Conservation (phyloP, 53 echinoderm and acorn worm genomes). For the Patiria pectinifera region DNA sequence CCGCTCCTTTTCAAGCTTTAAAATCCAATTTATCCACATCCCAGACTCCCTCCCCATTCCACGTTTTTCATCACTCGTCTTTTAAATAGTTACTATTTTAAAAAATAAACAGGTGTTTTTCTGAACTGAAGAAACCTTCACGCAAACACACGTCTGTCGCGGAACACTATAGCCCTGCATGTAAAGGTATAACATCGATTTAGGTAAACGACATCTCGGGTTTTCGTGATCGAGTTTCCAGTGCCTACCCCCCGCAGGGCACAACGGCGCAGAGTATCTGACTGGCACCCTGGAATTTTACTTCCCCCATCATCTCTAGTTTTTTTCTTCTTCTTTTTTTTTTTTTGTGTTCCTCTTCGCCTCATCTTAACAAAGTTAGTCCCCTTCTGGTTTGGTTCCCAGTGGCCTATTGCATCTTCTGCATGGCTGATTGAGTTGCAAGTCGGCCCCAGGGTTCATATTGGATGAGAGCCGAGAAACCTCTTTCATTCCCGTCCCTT, state of each 20-base stretch:
- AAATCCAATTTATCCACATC: background rate
- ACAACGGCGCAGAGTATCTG: slow-evolving; percentile 7
- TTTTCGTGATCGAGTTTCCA: slow-evolving; percentile 43
- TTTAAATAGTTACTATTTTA: background rate
- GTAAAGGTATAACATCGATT: slow-evolving; percentile 55
- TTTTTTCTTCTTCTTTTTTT: background rate
- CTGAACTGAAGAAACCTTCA: slow-evolving; percentile 4
- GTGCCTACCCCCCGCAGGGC: background rate
- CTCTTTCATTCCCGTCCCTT: background rate
- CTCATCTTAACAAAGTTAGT: slow-evolving; percentile 39
- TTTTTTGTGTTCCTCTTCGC: background rate
- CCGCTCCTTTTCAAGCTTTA: background rate
- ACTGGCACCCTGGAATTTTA: slow-evolving; percentile 36
- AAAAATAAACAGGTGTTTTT: slow-evolving; percentile 37
- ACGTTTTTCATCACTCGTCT: background rate
- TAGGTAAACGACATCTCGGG: slow-evolving; percentile 56
- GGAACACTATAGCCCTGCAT: slow-evolving; percentile 1
- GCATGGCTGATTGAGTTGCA: slow-evolving; percentile 45
- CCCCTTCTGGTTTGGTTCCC: slow-evolving; percentile 22
- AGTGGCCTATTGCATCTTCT: slow-evolving; percentile 39
- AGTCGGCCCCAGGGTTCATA: slow-evolving; percentile 34
- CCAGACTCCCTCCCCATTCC: no score
- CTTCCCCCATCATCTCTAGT: background rate
- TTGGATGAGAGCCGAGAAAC: background rate
- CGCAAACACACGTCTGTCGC: slow-evolving; percentile 16